Percentiles rank a stretch among this genome's conserved stretches.
Evolutionary conservation across 1,140 invertebrate species (phyloP).

Genomic region (Eubasilissa regina): DNA sequence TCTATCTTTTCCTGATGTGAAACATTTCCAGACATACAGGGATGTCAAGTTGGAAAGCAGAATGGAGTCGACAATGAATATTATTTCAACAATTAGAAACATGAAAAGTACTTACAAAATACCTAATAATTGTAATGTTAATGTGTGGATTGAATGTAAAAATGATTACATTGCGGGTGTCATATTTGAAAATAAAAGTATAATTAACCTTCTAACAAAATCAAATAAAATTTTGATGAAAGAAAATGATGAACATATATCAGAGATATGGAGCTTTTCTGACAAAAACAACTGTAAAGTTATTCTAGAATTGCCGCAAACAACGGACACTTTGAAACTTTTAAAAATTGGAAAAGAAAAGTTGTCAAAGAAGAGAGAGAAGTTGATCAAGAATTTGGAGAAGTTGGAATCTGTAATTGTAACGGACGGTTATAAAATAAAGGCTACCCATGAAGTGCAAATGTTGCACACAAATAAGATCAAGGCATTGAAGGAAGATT

Average conservation of each 20-base stretch:
- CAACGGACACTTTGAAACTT: slow-evolving; percentile 50
- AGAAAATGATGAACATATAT: slow-evolving; percentile 55
- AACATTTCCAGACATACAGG: slow-evolving; percentile 64
- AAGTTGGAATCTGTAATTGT: slow-evolving; percentile 63
- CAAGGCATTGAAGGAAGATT: slow-evolving; percentile 45
- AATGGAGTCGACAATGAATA: slow-evolving; percentile 72
- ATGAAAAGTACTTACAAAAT: slow-evolving; percentile 76
- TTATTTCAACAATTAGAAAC: slow-evolving; percentile 75
- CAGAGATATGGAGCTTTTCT: slow-evolving; percentile 43
- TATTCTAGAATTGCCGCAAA: slow-evolving; percentile 41
- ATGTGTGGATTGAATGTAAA: slow-evolving; percentile 66
- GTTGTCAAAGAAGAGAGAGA: slow-evolving; percentile 64
- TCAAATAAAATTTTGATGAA: slow-evolving; percentile 38
- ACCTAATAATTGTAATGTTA: slow-evolving; percentile 71
- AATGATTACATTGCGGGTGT: slow-evolving; percentile 61
- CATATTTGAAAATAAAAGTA: slow-evolving; percentile 61
- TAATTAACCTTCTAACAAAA: slow-evolving; percentile 64
- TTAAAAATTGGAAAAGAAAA: slow-evolving; percentile 61
- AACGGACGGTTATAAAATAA: slow-evolving; percentile 62
- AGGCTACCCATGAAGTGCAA: slow-evolving; percentile 61
- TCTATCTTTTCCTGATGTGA: slow-evolving; percentile 65
- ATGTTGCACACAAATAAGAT: slow-evolving; percentile 57
- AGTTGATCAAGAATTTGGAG: slow-evolving; percentile 65
- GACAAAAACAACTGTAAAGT: slow-evolving; percentile 58
- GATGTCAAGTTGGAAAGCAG: slow-evolving; percentile 73